A percentile compares a stretch with the other conserved stretches of the same genome.
phyloP scores from a whole-genome alignment of 2,113 vertebrate genomes.

The Ophiodon elongatus region DNA sequence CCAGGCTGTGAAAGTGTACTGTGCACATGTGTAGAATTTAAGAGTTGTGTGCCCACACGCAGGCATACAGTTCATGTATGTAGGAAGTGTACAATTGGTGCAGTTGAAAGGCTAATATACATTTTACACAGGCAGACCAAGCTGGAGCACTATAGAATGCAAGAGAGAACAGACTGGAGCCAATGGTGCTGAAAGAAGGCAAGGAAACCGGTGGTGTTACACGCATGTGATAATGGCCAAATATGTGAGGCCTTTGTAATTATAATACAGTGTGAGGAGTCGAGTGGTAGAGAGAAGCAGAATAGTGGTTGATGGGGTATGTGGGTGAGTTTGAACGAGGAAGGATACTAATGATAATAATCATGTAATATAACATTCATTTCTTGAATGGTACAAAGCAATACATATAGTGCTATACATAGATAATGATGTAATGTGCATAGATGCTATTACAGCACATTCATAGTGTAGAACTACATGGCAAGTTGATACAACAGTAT shows the following conservation, averaged over 20 bases:
- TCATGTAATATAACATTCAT: neutral
- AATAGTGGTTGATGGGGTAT: neutral
- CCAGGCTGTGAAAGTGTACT: slow-evolving; percentile 13
- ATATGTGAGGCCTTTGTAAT: slow-evolving; percentile 38
- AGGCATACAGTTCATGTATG: neutral
- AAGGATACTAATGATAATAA: slow-evolving; percentile 1
- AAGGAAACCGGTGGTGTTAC: slow-evolving; percentile 37
- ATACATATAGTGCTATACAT: neutral
- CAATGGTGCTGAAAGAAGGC: slow-evolving; percentile 37
- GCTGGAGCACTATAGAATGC: slow-evolving; percentile 26
- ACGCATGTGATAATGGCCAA: slow-evolving; percentile 42
- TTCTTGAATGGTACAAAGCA: neutral
- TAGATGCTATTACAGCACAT: neutral
- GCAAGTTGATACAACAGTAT: neutral
- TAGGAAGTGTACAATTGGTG: slow-evolving; percentile 28
- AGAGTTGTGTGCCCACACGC: slow-evolving; percentile 4
- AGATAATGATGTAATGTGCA: neutral
- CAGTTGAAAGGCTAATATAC: slow-evolving; percentile 45
- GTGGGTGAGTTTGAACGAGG: neutral
- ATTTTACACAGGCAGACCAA: slow-evolving; percentile 43
- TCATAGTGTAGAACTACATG: neutral
- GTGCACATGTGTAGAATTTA: slow-evolving; percentile 14
- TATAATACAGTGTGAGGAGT: slow-evolving; percentile 48
- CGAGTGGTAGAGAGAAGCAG: slow-evolving; percentile 2
- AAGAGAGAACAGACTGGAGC: slow-evolving; percentile 42